Percentiles rank a stretch among this genome's conserved stretches.
Evolutionary conservation across 2,797 vertebrate species (phyloP).

Genomic region (Tenualosa thibaudeaui): DNA sequence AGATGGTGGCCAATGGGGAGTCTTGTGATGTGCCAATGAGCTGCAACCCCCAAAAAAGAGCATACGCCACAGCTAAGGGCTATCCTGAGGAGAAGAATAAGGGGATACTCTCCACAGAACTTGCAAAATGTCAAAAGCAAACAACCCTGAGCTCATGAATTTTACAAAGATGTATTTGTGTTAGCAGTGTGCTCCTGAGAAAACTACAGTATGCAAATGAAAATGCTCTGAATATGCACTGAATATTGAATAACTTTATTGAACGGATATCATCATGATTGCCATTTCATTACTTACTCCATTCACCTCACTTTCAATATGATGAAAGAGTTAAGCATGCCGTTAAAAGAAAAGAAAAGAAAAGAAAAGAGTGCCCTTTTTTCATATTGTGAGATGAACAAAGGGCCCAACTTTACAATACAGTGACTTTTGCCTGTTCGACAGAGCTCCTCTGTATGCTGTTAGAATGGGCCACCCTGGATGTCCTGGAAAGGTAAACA

Average conservation of each 20-base stretch:
- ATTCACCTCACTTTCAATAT: background rate
- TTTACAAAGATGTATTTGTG: slow-evolving; percentile 9
- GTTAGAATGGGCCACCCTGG: slow-evolving; percentile 59
- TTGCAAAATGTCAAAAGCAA: slow-evolving; percentile 13
- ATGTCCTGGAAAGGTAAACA: slow-evolving; percentile 73
- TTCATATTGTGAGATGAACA: background rate
- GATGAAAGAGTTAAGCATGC: background rate
- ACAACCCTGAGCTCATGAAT: slow-evolving; percentile 13
- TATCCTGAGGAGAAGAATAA: background rate
- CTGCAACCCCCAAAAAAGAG: background rate
- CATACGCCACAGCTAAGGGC: background rate
- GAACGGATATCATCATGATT: background rate
- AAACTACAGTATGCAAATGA: slow-evolving; percentile 4
- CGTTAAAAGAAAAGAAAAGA: background rate
- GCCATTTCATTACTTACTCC: background rate
- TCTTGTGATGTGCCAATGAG: background rate
- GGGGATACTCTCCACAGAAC: background rate
- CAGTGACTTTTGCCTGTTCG: slow-evolving; percentile 12
- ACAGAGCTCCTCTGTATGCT: slow-evolving; percentile 51
- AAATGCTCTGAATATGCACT: background rate
- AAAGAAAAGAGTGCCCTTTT: slow-evolving; percentile 12
- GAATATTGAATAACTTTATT: background rate
- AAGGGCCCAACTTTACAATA: slow-evolving; percentile 7
- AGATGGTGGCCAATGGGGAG: slow-evolving; percentile 47
- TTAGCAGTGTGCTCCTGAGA: background rate